Evolutionary conservation across 2,888 invertebrate species (phyloP).

Genomic region (Belgica antarctica): DNA sequence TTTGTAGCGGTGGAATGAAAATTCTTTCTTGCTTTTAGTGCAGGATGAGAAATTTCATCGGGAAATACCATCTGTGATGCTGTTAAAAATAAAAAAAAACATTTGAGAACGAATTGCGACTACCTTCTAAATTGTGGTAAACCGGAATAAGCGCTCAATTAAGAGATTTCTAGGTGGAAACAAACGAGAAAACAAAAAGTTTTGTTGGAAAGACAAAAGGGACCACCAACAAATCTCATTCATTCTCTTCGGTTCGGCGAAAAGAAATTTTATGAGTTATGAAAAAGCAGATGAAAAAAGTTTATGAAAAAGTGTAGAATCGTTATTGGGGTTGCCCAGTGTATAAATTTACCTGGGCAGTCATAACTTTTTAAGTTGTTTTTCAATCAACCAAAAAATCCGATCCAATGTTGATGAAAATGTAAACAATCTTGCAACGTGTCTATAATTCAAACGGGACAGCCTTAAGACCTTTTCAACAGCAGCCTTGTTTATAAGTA

Average conservation of each 20-base stretch:
- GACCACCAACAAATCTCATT: neutral
- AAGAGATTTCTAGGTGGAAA: neutral
- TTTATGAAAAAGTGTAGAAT: no score
- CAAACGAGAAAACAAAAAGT: neutral
- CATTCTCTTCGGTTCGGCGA: no score
- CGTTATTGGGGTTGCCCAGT: no score
- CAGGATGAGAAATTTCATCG: neutral
- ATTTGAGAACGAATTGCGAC: no score
- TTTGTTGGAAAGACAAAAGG: neutral
- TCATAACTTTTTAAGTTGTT: no score
- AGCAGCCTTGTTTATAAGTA: no score
- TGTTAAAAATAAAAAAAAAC: conserved; percentile 9
- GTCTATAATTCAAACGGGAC: no score
- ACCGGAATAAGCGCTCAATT: conserved; percentile 4
- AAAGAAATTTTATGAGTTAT: conserved; percentile 2
- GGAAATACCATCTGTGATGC: neutral
- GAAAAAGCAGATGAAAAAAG: neutral
- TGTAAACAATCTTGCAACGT: no score
- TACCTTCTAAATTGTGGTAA: neutral
- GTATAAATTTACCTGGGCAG: no score
- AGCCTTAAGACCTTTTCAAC: no score
- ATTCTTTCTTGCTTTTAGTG: conserved; percentile 13
- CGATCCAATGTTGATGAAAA: no score
- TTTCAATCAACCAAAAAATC: no score
- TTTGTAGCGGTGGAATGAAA: conserved; percentile 1